Evolutionary conservation across 2,888 invertebrate species (phyloP).

Genomic region (Drosophila rellima): DNA sequence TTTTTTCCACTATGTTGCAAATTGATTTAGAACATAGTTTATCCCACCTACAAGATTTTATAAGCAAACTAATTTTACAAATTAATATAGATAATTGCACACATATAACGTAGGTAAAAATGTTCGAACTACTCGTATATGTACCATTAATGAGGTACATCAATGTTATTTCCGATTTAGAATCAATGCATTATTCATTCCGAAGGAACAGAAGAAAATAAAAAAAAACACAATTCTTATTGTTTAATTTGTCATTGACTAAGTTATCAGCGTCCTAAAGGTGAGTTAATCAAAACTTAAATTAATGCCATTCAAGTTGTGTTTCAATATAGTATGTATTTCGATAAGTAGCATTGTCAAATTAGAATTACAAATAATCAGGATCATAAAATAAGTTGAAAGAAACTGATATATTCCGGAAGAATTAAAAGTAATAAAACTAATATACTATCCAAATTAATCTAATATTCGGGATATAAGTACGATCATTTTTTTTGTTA

Average conservation of each 20-base stretch:
- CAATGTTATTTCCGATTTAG: slow-evolving; percentile 2
- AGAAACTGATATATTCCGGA: not conserved
- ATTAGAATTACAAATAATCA: not conserved
- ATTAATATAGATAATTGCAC: slow-evolving; percentile 4
- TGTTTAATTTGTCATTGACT: not conserved
- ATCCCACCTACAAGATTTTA: slow-evolving; percentile 4
- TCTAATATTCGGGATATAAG: not conserved
- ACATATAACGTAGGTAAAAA: slow-evolving; percentile 4
- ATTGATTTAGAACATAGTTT: not conserved
- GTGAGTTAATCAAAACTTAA: not conserved
- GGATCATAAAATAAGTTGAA: not conserved
- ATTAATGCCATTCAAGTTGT: not conserved
- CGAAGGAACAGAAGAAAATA: slow-evolving; percentile 7
- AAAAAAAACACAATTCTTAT: not conserved
- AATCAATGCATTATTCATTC: slow-evolving; percentile 7
- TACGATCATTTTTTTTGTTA: not conserved
- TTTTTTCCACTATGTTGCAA: not conserved
- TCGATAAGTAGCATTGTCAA: not conserved
- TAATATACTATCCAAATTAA: not conserved
- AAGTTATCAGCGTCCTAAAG: not conserved
- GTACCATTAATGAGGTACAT: slow-evolving; percentile 6
- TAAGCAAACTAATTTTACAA: not conserved
- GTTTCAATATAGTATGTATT: not conserved
- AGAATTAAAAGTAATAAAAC: not conserved
- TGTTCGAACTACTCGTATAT: slow-evolving; percentile 1